Percentiles rank a stretch among this genome's conserved stretches.
These are phyloP conservation scores for Atlantisia rogersi DNA, from an alignment of 2,113 vertebrate genomes.

Conservation along the genomic window DNA sequence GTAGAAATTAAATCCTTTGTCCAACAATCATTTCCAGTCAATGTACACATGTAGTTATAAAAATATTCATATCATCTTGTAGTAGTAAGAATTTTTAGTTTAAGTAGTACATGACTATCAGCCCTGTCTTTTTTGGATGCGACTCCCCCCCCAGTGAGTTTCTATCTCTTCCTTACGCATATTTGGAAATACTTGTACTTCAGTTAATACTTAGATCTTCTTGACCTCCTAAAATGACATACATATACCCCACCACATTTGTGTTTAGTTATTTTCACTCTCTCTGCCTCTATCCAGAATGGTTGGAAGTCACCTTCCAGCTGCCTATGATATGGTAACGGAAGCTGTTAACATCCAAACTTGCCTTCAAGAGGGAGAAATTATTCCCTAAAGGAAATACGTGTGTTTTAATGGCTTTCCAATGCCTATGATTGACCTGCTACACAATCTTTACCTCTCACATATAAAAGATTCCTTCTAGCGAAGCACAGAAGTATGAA, in stretches of 20 bases:
- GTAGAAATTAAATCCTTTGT: not conserved
- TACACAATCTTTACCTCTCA: not conserved
- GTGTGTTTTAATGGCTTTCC: not conserved
- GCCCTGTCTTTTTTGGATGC: not conserved
- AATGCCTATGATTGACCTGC: not conserved
- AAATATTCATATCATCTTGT: not conserved
- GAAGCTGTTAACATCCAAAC: not conserved
- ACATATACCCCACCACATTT: not conserved
- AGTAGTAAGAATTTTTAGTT: not conserved
- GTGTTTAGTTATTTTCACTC: not conserved
- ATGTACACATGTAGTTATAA: not conserved
- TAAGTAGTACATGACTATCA: not conserved
- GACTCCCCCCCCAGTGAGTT: not conserved
- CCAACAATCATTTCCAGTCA: not conserved
- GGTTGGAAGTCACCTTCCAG: not conserved
- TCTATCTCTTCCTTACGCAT: not conserved
- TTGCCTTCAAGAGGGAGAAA: not conserved
- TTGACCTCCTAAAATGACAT: not conserved
- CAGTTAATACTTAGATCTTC: not conserved
- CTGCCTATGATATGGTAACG: not conserved
- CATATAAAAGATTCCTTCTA: not conserved
- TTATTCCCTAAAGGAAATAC: not conserved
- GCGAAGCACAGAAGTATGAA: not conserved
- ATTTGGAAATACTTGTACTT: not conserved
- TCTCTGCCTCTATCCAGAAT: not conserved